Evolutionary conservation across 2,113 vertebrate species (phyloP).

Genomic region (Anarrhichthys ocellatus): DNA sequence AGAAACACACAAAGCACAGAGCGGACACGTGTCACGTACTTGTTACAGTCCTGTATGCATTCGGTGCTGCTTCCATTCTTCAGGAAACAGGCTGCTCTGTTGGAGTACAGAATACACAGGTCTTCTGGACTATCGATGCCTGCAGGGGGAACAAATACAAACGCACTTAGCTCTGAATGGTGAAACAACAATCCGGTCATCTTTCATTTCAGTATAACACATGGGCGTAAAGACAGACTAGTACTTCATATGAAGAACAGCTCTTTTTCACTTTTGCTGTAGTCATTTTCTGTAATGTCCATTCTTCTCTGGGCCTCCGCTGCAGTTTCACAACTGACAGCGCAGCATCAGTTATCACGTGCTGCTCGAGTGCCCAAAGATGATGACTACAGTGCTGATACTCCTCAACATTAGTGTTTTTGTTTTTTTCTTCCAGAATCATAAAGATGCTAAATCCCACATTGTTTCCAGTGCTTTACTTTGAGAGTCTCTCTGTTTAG

Average conservation of each 20-base stretch:
- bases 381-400: not conserved
- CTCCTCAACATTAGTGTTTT: not conserved
- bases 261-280: not conserved
- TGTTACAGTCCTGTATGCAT: slow-evolving; percentile 94
- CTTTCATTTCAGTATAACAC: slow-evolving; percentile 18
- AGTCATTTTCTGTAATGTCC: not conserved
- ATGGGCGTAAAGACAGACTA: not conserved
- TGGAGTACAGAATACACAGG: slow-evolving; percentile 92
- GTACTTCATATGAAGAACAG: not conserved
- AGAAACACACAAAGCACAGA: not conserved
- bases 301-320: not conserved
- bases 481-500: not conserved
- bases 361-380: slow-evolving; percentile 4
- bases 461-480: not conserved
- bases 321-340: slow-evolving; percentile 15
- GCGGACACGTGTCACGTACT: slow-evolving; percentile 78
- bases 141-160: slow-evolving; percentile 75
- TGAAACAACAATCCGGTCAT: slow-evolving; percentile 5
- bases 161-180: slow-evolving; percentile 33
- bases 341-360: slow-evolving; percentile 1
- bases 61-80: slow-evolving; percentile 93
- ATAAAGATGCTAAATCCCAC: not conserved
- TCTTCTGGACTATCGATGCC: slow-evolving; percentile 88
- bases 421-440: not conserved
- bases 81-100: slow-evolving; percentile 94